phyloP scores from a whole-genome alignment of 2,797 vertebrate species.

The Streptopelia turtur region DNA sequence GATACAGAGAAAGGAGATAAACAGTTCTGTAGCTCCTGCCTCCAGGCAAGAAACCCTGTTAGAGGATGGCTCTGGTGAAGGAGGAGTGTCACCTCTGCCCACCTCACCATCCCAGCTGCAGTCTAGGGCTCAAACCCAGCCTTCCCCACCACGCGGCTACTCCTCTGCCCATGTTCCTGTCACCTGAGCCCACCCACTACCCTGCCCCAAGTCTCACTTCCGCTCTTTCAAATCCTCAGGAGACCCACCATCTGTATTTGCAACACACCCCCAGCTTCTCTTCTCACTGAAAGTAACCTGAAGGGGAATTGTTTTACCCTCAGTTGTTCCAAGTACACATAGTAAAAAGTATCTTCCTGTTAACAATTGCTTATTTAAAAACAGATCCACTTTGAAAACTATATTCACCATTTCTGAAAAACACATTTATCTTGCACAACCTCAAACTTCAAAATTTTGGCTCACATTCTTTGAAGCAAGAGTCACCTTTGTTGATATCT shows the following conservation, averaged over 20 bases:
- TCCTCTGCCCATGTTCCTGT: neutral
- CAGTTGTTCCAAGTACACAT: neutral
- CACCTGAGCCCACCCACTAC: neutral
- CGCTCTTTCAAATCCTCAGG: neutral
- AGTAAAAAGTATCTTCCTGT: neutral
- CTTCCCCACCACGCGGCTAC: neutral
- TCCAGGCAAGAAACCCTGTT: neutral
- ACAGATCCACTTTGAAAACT: neutral
- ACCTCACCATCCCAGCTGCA: neutral
- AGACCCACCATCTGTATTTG: neutral
- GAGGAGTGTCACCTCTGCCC: neutral
- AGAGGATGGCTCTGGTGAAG: neutral
- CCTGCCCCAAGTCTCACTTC: neutral
- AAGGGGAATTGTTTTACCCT: neutral
- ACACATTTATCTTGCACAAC: neutral
- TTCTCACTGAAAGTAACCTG: neutral
- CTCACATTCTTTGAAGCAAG: neutral
- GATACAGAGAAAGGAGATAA: neutral
- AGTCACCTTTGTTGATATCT: neutral
- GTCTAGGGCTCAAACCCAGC: neutral
- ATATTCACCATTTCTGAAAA: neutral
- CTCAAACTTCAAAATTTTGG: neutral
- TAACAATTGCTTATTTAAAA: neutral
- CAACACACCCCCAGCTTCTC: neutral
- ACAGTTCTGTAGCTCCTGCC: neutral